Base-by-base conservation (phyloP, 2,888 invertebrate species). In the Resseliella maxima region DNA sequence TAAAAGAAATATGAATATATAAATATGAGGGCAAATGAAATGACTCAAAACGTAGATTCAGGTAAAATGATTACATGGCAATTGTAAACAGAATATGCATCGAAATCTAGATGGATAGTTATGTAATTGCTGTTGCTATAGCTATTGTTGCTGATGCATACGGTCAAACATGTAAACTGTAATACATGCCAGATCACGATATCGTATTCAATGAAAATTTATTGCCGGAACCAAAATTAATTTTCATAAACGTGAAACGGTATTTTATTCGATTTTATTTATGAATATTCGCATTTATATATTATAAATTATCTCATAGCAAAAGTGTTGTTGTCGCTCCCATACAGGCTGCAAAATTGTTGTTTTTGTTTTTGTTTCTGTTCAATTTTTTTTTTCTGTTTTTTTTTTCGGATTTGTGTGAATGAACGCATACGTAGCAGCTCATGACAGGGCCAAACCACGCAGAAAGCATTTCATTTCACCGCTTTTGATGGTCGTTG, bases 261-360 rank as follows among this genome's bases (percentile, higher is more conserved):
- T 83, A 38, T 83, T 83, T 83, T 83, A 83, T 83, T 83, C 83
- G 41, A 41, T 85, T 85, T 85, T 41, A 46, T 86, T 86, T 86
- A 35, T 85, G 46, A 21, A 86, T 36, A 31, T 72, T 72, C 35
- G 31, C 12, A 72, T 72, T 72, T 35, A 72, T 72, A 72, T 31
- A 72, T 72, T 72, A 72, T 72, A 72, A 72, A 72, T 72, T 72
- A 72, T 72, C 72, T 72, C 72, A 31, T 59, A 12, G 59, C 27
- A 59, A 12, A 72, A 72, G 35, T 31, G 10, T 72, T 72, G 5
- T 31, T 72, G 72, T 31, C 31, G 27, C 15, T 3, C 31, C 31
- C 59, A 24, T 31, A 31, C 24, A 59, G 24, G 72, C 35, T 27
- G 72, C 15, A 31, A 0, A 31, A 15, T 35, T 27, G 31, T 15